phyloP scores from a whole-genome alignment of 2,113 vertebrate genomes.

The Dendropsophus ebraccatus region DNA sequence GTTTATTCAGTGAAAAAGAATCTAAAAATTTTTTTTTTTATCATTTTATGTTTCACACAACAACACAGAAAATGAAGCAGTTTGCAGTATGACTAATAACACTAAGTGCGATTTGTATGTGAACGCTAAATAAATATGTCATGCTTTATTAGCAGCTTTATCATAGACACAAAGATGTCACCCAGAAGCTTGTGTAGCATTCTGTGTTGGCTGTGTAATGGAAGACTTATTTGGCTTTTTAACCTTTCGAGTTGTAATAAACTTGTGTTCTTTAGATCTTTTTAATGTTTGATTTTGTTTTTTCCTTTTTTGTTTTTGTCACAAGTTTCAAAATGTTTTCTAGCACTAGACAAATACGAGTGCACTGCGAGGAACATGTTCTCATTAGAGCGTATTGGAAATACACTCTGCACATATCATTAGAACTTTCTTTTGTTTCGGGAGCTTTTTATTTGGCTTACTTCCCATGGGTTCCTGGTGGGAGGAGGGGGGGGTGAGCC shows the following conservation, averaged over 20 bases:
- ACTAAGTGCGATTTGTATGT: background rate
- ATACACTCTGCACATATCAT: background rate
- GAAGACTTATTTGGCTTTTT: background rate
- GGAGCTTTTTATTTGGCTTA: background rate
- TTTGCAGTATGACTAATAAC: too few relatives aligned
- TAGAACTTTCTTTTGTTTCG: constrained; percentile 6
- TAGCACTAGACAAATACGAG: background rate
- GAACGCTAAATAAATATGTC: background rate
- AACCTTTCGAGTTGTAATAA: too few relatives aligned
- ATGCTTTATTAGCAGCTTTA: background rate
- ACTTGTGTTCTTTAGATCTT: background rate
- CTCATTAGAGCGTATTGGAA: background rate
- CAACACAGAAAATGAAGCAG: background rate
- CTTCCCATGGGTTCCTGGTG: background rate
- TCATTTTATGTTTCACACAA: background rate
- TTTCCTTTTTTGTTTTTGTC: background rate
- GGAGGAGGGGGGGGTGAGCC: background rate
- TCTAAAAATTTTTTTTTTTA: background rate
- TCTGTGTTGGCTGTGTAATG: background rate
- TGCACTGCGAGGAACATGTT: background rate
- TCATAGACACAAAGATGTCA: background rate
- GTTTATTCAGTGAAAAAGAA: too few relatives aligned
- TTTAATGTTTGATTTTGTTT: background rate
- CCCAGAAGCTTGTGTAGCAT: too few relatives aligned
- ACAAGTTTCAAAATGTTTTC: background rate